phyloP scores from a whole-genome alignment of 37 sponge, comb jelly and placozoan genomes.

The Geodia barretti region DNA sequence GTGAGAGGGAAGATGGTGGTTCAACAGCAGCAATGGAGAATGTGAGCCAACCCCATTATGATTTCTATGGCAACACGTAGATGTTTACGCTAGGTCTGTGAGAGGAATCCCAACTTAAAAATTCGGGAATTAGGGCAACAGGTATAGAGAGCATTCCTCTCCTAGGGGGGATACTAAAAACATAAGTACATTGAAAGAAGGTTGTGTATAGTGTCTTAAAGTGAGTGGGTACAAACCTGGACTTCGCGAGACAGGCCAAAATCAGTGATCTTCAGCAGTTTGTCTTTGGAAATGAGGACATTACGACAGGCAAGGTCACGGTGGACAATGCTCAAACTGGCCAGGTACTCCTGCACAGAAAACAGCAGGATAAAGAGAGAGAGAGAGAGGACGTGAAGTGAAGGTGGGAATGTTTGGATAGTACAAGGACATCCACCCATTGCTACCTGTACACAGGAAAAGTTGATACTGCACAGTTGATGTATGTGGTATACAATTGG shows the following conservation, averaged over 20 bases:
- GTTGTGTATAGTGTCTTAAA: neutral
- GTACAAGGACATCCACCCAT: too few relatives aligned
- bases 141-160: too few relatives aligned
- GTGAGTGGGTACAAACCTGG: too few relatives aligned
- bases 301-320: constrained; percentile 83
- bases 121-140: too few relatives aligned
- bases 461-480: neutral
- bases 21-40: constrained; percentile 23
- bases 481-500: neutral
- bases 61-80: too few relatives aligned
- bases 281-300: constrained; percentile 65
- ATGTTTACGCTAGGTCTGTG: too few relatives aligned
- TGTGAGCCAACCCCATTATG: too few relatives aligned
- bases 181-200: neutral
- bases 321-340: constrained; percentile 69
- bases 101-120: too few relatives aligned
- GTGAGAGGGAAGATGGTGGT: too few relatives aligned
- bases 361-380: neutral
- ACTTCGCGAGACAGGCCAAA: constrained; percentile 74
- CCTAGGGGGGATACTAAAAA: neutral
- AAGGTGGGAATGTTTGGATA: neutral
- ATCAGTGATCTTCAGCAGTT: constrained; percentile 77
- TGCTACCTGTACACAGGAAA: neutral
- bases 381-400: neutral
- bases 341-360: constrained; percentile 60